These are phyloP conservation scores for Trichoplusia ni DNA, from an alignment of 1,140 invertebrate species.

Conservation along the genomic window DNA sequence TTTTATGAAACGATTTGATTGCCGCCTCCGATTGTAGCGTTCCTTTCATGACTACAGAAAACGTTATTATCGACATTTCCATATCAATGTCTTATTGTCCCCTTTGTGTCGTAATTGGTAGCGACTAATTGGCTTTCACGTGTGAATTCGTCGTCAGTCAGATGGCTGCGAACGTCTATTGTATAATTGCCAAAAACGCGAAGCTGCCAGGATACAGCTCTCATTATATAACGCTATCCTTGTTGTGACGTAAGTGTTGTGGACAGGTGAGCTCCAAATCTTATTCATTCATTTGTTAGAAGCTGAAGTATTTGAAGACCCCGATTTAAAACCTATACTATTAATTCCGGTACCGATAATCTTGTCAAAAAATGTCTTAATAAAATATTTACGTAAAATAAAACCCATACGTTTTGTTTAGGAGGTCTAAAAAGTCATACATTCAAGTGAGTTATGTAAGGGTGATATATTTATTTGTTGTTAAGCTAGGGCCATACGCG, in stretches of 20 bases:
- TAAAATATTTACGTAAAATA: too few species aligned
- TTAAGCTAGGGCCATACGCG: too few species aligned
- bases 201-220: constrained; percentile 15
- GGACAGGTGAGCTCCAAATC: constrained; percentile 6
- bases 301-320: background rate
- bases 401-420: too few species aligned
- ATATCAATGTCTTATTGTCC: background rate
- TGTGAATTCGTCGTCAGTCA: background rate
- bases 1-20: constrained; percentile 39
- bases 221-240: constrained; percentile 66
- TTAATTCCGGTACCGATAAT: too few species aligned
- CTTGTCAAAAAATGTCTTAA: background rate
- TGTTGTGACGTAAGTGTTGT: constrained; percentile 63
- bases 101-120: background rate
- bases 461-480: too few species aligned
- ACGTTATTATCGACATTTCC: background rate
- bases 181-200: constrained; percentile 10
- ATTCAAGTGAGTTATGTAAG: too few species aligned
- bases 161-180: background rate
- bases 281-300: background rate
- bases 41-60: background rate
- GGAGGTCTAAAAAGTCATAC: too few species aligned
- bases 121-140: constrained; percentile 1
- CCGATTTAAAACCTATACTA: background rate
- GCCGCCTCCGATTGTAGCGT: constrained; percentile 6